Conservation (phyloP, 2,113 vertebrate genomes). For the Eulacestoma nigropectus region DNA sequence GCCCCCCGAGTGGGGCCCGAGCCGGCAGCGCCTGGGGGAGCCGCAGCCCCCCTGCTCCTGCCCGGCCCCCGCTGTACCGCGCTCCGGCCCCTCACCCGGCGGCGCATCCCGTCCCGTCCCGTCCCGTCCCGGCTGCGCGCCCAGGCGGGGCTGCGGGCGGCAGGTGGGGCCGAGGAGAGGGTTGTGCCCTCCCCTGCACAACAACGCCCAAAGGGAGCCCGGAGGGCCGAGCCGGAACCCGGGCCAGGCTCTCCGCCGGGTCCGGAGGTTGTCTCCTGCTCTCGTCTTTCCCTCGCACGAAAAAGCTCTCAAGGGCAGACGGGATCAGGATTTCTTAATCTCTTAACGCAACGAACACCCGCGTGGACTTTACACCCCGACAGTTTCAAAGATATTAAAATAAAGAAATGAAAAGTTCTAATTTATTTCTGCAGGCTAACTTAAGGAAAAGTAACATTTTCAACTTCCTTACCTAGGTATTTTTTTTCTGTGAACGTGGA, state of each 20-base stretch:
- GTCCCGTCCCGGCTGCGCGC: not conserved
- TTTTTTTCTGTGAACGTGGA: not conserved
- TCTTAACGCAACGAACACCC: not conserved
- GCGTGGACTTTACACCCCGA: not conserved
- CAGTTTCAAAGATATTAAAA: not conserved
- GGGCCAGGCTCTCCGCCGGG: rapidly evolving
- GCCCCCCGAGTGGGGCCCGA: too few relatives aligned
- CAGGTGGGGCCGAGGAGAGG: not conserved
- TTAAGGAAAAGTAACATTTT: not conserved
- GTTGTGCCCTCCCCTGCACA: too few relatives aligned
- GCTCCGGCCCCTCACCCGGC: not conserved
- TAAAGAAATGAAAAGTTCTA: not conserved
- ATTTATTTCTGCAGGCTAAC: not conserved
- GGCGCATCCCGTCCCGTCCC: not conserved
- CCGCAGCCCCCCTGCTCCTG: not conserved
- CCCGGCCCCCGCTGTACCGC: not conserved
- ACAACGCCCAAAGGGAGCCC: rapidly evolving
- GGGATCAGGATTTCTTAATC: not conserved
- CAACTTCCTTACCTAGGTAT: not conserved
- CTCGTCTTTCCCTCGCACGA: rapidly evolving
- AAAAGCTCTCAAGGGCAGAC: too few relatives aligned
- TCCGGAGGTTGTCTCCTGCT: not conserved
- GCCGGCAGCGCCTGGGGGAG: not conserved
- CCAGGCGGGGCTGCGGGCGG: not conserved
- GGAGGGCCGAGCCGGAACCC: too few relatives aligned